Conservation (phyloP, 2,113 vertebrate species). For the Deroptyus accipitrinus region DNA sequence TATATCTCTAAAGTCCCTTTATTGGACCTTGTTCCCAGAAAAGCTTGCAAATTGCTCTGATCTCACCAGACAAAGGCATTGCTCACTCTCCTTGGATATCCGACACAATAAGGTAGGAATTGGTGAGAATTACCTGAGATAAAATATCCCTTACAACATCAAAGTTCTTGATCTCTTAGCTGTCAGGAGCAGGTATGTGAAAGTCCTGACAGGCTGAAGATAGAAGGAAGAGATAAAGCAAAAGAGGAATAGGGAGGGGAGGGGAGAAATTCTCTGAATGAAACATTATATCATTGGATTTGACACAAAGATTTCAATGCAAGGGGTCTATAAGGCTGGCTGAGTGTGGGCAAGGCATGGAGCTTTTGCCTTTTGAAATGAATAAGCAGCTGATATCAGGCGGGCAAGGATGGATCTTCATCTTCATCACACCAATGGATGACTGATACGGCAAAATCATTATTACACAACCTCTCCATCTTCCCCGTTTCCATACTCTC, state of each 20-base stretch:
- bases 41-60: constrained; percentile 94
- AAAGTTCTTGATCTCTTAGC: constrained; percentile 79
- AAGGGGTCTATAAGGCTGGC: constrained; percentile 3
- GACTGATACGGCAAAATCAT: not conserved
- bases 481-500: not conserved
- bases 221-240: constrained; percentile 77
- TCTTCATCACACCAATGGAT: not conserved
- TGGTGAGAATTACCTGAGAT: constrained; percentile 83
- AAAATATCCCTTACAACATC: constrained; percentile 86
- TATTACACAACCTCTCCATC: not conserved
- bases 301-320: constrained; percentile 49
- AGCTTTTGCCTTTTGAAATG: not conserved
- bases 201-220: constrained; percentile 78
- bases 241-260: constrained; percentile 11
- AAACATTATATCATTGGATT: constrained; percentile 24
- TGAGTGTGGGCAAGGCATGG: constrained; percentile 31
- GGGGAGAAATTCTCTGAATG: constrained; percentile 46
- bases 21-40: constrained; percentile 80
- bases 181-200: constrained; percentile 77
- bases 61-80: constrained; percentile 85
- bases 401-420: not conserved
- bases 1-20: constrained; percentile 85
- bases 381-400: not conserved
- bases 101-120: constrained; percentile 78
- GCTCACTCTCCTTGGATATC: constrained; percentile 82